Conservation (phyloP, 2,797 vertebrate species). For the Sphaeramia orbicularis region DNA sequence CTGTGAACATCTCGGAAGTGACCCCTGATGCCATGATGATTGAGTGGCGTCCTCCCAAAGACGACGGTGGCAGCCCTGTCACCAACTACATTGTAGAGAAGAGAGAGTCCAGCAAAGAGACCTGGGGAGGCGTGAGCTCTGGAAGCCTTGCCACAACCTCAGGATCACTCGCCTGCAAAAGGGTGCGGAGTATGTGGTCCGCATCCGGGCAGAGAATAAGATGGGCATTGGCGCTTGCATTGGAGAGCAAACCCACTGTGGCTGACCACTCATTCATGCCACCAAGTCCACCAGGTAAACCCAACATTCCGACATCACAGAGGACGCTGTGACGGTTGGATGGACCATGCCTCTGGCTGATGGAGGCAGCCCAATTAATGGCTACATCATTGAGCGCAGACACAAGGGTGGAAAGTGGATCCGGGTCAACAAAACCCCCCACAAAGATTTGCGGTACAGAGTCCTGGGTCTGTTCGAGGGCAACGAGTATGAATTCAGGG, state of each 20-base stretch:
- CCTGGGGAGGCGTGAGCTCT: conserved; percentile 95
- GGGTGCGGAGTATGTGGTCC: conserved; percentile 94
- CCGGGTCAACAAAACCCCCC: conserved; percentile 94
- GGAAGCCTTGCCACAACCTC: conserved; percentile 90
- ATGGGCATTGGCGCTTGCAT: conserved; percentile 94
- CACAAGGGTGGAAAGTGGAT: conserved; percentile 98
- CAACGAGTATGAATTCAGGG: conserved; percentile 98
- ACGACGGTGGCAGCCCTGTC: conserved; percentile 96
- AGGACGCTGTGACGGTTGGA: conserved; percentile 92
- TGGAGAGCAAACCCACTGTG: conserved; percentile 95
- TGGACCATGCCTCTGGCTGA: conserved; percentile 97
- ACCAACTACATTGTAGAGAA: conserved; percentile 97
- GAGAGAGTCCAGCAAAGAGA: conserved; percentile 95
- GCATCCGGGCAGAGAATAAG: conserved; percentile 96
- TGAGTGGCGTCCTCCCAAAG: conserved; percentile 98
- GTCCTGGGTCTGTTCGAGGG: conserved; percentile 96
- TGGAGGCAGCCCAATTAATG: conserved; percentile 95
- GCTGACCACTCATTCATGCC: conserved; percentile 94
- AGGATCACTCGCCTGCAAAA: conserved; percentile 94
- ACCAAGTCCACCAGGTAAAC: conserved; percentile 95
- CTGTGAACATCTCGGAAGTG: conserved; percentile 94
- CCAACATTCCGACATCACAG: conserved; percentile 90
- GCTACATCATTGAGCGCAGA: conserved; percentile 95
- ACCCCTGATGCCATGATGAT: conserved; percentile 96
- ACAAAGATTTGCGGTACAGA: conserved; percentile 92